Percentiles rank a stretch among this genome's conserved stretches.
Conservation (phyloP, 1,140 invertebrate genomes). For the Paraescarpia echinospica region DNA sequence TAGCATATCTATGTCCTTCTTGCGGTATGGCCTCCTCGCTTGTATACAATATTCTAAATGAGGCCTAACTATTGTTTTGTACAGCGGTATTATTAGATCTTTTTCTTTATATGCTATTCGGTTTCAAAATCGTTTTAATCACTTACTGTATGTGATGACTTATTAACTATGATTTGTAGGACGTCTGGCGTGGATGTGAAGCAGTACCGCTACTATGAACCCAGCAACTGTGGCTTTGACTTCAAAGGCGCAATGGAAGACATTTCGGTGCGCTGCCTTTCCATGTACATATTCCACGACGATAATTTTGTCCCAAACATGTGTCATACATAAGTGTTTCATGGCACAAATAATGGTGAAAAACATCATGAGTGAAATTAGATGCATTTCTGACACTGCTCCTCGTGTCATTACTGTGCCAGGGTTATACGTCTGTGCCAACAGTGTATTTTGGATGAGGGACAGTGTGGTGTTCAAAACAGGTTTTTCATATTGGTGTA, state of each 20-base stretch:
- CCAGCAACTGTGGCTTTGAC: slow-evolving; percentile 93
- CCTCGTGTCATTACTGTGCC: background rate
- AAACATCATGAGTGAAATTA: background rate
- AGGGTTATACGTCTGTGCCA: background rate
- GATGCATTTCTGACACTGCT: background rate
- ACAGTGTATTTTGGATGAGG: background rate
- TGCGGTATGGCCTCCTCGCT: too few species aligned
- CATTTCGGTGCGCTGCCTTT: slow-evolving; percentile 73
- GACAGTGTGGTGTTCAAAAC: background rate
- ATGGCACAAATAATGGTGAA: background rate
- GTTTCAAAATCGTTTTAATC: background rate
- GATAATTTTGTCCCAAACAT: background rate
- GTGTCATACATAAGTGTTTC: background rate
- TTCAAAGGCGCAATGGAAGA: slow-evolving; percentile 89
- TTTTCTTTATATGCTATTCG: too few species aligned
- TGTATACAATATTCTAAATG: too few species aligned
- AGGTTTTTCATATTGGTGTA: background rate
- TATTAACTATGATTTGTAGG: slow-evolving; percentile 44
- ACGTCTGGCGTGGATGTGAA: slow-evolving; percentile 84
- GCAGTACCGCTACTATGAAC: slow-evolving; percentile 93
- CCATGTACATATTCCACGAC: background rate
- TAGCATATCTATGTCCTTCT: too few species aligned
- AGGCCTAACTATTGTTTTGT: too few species aligned
- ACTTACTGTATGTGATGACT: slow-evolving; percentile 7
- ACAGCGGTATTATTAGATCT: too few species aligned